These are phyloP conservation scores for Lepidurus arcticus DNA, from an alignment of 1,140 invertebrate genomes.

Conservation along the genomic window DNA sequence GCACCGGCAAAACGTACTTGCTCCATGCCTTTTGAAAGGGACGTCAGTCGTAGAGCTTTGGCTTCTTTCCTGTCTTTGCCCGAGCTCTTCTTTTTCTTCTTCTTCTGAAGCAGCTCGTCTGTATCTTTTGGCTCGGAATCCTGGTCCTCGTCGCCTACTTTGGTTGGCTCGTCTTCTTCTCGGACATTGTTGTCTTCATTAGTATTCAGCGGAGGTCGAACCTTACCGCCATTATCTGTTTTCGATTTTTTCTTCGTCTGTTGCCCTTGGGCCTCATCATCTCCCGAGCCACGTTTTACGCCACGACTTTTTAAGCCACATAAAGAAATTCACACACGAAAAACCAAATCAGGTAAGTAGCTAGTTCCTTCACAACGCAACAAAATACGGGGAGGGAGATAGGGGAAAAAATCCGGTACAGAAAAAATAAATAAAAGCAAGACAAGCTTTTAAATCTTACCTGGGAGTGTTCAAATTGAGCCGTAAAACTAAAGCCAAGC, in stretches of 20 bases:
- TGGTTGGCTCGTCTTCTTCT: background rate
- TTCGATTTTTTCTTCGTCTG: slow-evolving; percentile 24
- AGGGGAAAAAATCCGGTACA: background rate
- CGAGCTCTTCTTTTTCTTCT: slow-evolving; percentile 27
- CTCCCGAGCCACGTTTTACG: background rate
- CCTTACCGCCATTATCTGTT: background rate
- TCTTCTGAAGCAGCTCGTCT: slow-evolving; percentile 27
- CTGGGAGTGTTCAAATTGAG: background rate
- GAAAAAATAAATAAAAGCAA: background rate
- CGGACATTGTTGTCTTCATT: slow-evolving; percentile 25
- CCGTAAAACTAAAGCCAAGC: slow-evolving; percentile 2
- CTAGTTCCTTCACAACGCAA: background rate
- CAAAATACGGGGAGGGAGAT: background rate
- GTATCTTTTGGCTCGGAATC: slow-evolving; percentile 18
- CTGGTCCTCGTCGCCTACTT: background rate
- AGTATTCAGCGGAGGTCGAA: background rate
- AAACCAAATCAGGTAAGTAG: no score
- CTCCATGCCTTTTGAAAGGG: background rate
- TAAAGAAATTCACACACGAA: no score
- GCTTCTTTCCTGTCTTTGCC: slow-evolving; percentile 21
- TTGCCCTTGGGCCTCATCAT: slow-evolving; percentile 23
- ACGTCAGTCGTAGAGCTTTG: background rate
- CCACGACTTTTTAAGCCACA: background rate
- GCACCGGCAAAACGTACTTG: background rate
- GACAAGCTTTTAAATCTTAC: background rate